phyloP scores from a whole-genome alignment of 2,113 vertebrate genomes.

The Symphodus melops region DNA sequence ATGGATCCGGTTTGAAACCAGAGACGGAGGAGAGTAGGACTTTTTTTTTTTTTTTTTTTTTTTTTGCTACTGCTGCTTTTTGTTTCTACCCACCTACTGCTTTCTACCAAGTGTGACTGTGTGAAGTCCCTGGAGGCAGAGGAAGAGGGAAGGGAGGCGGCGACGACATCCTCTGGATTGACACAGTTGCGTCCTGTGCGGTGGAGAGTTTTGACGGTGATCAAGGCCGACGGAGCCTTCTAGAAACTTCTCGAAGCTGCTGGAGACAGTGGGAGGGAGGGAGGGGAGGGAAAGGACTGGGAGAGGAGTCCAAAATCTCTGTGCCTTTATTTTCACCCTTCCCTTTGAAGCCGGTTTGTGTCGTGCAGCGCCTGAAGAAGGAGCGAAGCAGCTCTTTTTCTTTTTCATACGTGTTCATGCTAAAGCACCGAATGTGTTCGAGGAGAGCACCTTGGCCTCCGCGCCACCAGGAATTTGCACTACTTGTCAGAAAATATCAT shows the following conservation, averaged over 20 bases:
- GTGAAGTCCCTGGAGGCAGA: conserved; percentile 11
- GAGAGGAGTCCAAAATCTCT: conserved; percentile 53
- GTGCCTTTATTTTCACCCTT: conserved; percentile 75
- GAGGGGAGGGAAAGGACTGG: conserved; percentile 8
- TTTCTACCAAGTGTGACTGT: conserved; percentile 34
- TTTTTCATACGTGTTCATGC: conserved; percentile 6
- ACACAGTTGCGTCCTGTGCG: conserved; percentile 42
- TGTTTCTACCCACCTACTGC: conserved; percentile 37
- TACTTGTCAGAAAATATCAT: conserved; percentile 15
- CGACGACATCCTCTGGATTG: conserved; percentile 42
- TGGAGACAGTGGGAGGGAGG: conserved; percentile 1
- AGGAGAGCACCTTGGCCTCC: conserved; percentile 37
- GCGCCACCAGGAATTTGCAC: conserved; percentile 43
- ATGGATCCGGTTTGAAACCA: conserved; percentile 41
- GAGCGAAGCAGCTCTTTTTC: neutral
- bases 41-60: neutral
- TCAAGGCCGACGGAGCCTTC: conserved; percentile 61
- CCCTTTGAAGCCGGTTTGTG: conserved; percentile 27
- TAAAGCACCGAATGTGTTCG: conserved; percentile 44
- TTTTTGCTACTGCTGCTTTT: conserved; percentile 30
- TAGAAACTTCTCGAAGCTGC: conserved; percentile 48
- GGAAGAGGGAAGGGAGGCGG: conserved; percentile 18
- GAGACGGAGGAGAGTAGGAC: neutral
- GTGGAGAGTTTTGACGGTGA: conserved; percentile 56
- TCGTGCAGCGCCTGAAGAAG: conserved; percentile 5